phyloP scores from a whole-genome alignment of 2,888 invertebrate species.

The Caenorhabditis angaria region DNA sequence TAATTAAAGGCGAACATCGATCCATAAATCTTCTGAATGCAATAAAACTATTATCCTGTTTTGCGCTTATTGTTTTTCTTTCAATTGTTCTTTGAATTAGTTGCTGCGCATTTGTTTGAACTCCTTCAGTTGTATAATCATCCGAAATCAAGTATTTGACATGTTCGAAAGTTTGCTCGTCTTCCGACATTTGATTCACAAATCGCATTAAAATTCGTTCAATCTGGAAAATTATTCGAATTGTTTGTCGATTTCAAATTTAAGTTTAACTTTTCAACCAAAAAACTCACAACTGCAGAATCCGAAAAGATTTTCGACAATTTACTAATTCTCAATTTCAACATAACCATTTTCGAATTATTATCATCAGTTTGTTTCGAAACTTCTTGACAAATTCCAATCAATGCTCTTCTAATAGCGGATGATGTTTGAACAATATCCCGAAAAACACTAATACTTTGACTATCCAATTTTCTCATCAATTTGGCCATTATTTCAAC shows the following conservation, averaged over 20 bases:
- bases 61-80: neutral
- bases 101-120: slow-evolving; percentile 5
- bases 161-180: slow-evolving; percentile 23
- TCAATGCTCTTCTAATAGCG: slow-evolving; percentile 28
- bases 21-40: slow-evolving; percentile 25
- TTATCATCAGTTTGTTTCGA: neutral
- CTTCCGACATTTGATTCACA: slow-evolving; percentile 35
- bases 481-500: slow-evolving; percentile 37
- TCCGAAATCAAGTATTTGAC: slow-evolving; percentile 31
- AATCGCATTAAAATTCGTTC: slow-evolving; percentile 24
- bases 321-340: slow-evolving; percentile 32
- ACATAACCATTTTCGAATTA: neutral
- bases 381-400: slow-evolving; percentile 15
- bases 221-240: slow-evolving; percentile 15
- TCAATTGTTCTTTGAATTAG: slow-evolving; percentile 9
- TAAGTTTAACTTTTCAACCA: neutral
- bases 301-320: slow-evolving; percentile 31
- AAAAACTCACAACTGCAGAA: slow-evolving; percentile 10
- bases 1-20: slow-evolving; percentile 21
- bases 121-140: slow-evolving; percentile 22
- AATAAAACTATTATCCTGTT: neutral
- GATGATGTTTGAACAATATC: slow-evolving; percentile 32
- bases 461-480: slow-evolving; percentile 23
- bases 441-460: slow-evolving; percentile 30
- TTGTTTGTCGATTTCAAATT: neutral